Evolutionary conservation across 2,797 vertebrate genomes (phyloP), one percentile per base, ranked within the genome.

Genomic region (Toxotes lorentzi): DNA sequence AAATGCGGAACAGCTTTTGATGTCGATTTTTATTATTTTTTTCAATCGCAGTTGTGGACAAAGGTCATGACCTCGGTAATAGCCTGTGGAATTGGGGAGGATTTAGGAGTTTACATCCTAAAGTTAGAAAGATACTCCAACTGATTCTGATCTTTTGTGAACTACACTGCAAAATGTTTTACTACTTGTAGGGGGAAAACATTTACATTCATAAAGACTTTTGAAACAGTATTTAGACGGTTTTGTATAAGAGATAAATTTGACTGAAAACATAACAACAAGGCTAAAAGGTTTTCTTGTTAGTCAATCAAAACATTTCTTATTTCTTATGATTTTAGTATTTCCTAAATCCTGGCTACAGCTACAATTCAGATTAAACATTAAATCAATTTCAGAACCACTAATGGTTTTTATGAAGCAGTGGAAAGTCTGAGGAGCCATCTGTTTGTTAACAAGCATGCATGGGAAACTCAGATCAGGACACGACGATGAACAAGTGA

Each of bases 371-470:
- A n/a, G n/a, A n/a, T n/a, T n/a, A n/a, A n/a, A 30, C 27, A 24
- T 32, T 48, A 40, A 45, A 34, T 13, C 5, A 7, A n/a, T 40
- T 35, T 16, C 7, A 70, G 13, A 63, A 38, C 6, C 10, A 21
- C 3, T 4, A 16, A 12, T 38, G 41, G 10, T 30, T 12, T 23
- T 9, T 56, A 21, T 58, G 38, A 66, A 7, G 19, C 47, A 5
- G 35, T 68, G 66, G 70, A 79, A 83, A 45, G 47, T 65, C 53
- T 32, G 38, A 82, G 9, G 47, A 75, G 38, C 1, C 73, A 63
- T 43, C 56, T 63, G 53, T 38, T 12, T n/a, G 43, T 54, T 68
- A n/a, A 77, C 63, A 69, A 53, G 32, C 45, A n/a, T 50, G 35
- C 62, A 2, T 32, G 7, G 35, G 35, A 67, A 73, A 79, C 14